Conservation (phyloP, 2,797 vertebrate genomes). For the Myotis findleyi region DNA sequence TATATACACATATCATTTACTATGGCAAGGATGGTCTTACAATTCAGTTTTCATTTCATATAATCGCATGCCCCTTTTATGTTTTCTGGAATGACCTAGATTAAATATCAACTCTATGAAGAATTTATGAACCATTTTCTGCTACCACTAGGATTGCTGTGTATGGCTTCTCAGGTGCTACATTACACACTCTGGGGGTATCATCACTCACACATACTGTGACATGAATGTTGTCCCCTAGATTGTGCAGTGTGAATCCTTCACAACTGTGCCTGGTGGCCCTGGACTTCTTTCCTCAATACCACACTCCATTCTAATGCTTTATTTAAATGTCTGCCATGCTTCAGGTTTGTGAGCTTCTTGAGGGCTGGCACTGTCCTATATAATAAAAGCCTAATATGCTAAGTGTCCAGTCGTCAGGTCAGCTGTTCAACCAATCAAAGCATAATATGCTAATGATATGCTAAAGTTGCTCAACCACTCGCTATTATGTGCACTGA, state of each 20-base stretch:
- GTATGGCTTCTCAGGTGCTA: neutral
- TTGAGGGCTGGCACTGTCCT: neutral
- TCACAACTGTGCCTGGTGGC: neutral
- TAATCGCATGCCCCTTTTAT: neutral
- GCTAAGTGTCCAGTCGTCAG: too few relatives aligned
- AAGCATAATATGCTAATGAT: too few relatives aligned
- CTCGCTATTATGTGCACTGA: too few relatives aligned
- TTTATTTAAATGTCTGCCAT: neutral
- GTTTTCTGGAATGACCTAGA: neutral
- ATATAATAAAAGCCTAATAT: too few relatives aligned
- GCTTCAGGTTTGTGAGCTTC: neutral
- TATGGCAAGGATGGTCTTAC: neutral
- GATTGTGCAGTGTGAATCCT: neutral
- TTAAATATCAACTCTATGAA: neutral
- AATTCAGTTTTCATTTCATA: neutral
- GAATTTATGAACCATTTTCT: neutral
- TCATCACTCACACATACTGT: neutral
- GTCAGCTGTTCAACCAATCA: too few relatives aligned
- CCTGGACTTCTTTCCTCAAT: neutral
- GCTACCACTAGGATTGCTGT: neutral
- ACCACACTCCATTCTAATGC: neutral
- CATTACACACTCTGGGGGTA: neutral
- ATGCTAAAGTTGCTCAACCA: too few relatives aligned
- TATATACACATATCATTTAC: neutral
- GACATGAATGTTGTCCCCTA: neutral